Evolutionary conservation across 1,140 invertebrate genomes (phyloP).

Genomic region (Ephestia elutella): DNA sequence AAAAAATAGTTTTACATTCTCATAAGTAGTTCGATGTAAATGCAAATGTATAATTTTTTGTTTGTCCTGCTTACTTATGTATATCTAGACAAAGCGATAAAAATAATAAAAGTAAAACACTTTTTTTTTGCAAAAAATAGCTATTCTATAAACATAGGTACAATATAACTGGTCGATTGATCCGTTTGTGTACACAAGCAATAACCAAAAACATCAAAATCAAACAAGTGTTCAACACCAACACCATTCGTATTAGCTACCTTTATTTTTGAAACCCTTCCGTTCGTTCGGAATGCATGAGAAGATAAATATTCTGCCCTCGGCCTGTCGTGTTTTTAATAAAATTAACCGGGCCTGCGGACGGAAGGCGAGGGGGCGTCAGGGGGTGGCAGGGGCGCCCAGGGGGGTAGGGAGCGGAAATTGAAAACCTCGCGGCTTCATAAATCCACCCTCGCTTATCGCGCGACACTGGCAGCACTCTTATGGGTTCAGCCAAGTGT

Average conservation of each 20-base stretch:
- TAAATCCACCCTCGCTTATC: conserved; percentile 53
- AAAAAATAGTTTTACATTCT: too few species aligned
- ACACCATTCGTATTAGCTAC: background rate
- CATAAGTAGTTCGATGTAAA: too few species aligned
- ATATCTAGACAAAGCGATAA: too few species aligned
- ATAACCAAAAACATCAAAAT: conserved; percentile 9
- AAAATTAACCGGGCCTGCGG: conserved; percentile 53
- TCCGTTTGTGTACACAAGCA: too few species aligned
- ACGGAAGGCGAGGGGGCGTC: conserved; percentile 22
- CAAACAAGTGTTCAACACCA: too few species aligned
- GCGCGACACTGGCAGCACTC: conserved; percentile 29
- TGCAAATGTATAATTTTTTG: too few species aligned
- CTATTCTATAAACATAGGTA: too few species aligned
- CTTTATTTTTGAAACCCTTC: conserved; percentile 12
- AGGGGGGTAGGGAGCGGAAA: conserved; percentile 38
- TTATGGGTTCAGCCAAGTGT: conserved; percentile 48
- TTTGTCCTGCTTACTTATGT: too few species aligned
- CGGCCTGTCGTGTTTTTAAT: conserved; percentile 51
- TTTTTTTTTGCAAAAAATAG: too few species aligned
- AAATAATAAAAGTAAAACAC: too few species aligned
- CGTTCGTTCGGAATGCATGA: conserved; percentile 29
- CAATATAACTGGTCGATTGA: too few species aligned
- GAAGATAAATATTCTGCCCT: conserved; percentile 54
- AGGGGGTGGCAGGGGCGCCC: conserved; percentile 12
- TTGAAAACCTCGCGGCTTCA: conserved; percentile 54